Evolutionary conservation across 2,113 vertebrate species (phyloP).

Genomic region (Suncus etruscus): DNA sequence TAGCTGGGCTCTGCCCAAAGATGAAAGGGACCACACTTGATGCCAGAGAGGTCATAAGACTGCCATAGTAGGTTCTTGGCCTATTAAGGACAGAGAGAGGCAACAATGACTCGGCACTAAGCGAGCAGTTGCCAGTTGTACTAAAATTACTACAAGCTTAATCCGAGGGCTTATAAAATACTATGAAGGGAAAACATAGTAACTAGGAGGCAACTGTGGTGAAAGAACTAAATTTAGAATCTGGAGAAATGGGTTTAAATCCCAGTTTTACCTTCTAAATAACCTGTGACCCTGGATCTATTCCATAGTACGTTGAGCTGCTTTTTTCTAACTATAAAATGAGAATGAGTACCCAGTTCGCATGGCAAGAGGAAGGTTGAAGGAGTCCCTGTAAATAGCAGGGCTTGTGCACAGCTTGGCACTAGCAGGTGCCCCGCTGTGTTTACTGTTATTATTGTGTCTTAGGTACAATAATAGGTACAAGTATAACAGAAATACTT

Average conservation of each 20-base stretch:
- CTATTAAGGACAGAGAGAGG: slow-evolving; percentile 82
- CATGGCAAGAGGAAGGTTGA: neutral
- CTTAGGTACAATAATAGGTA: slow-evolving; percentile 2
- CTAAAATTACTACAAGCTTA: slow-evolving; percentile 82
- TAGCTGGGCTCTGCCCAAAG: slow-evolving; percentile 38
- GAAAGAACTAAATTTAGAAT: slow-evolving; percentile 74
- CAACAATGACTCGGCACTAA: slow-evolving; percentile 82
- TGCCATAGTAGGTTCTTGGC: slow-evolving; percentile 67
- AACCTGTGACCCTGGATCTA: slow-evolving; percentile 66
- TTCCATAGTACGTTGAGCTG: slow-evolving; percentile 60
- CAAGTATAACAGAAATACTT: slow-evolving; percentile 7
- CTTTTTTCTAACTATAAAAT: slow-evolving; percentile 56
- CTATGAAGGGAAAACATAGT: slow-evolving; percentile 78
- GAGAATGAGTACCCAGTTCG: neutral
- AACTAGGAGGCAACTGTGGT: slow-evolving; percentile 65
- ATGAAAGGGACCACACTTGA: slow-evolving; percentile 27
- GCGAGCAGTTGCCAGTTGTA: slow-evolving; percentile 76
- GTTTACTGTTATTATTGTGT: neutral
- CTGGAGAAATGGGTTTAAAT: slow-evolving; percentile 61
- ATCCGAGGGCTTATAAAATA: slow-evolving; percentile 81
- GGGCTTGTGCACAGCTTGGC: neutral
- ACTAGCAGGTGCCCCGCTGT: neutral
- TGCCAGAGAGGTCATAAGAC: slow-evolving; percentile 66
- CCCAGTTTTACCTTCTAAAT: slow-evolving; percentile 43
- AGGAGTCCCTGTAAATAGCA: neutral